Conservation (phyloP, 2,797 vertebrate genomes). For the Peromyscus aztecus region DNA sequence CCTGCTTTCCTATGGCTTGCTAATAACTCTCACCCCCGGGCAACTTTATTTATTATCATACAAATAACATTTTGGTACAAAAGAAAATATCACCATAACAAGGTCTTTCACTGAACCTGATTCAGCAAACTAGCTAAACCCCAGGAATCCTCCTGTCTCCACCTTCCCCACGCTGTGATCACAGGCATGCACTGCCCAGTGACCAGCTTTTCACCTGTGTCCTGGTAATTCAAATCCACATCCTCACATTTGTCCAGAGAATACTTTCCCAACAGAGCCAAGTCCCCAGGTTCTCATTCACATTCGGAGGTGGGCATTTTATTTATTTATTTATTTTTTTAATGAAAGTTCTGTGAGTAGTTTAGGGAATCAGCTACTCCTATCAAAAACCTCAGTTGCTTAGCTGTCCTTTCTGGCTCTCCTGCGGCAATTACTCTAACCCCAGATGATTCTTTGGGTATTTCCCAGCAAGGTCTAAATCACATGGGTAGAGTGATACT, state of each 20-base stretch:
- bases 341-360: neutral
- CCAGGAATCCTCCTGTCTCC: neutral
- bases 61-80: too few relatives aligned
- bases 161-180: neutral
- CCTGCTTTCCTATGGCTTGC: too few relatives aligned
- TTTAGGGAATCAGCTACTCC: conserved; percentile 2
- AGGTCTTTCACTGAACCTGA: neutral
- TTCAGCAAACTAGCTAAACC: neutral
- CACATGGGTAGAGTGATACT: neutral
- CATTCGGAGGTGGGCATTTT: neutral
- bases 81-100: too few relatives aligned
- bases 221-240: neutral
- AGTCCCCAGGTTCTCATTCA: neutral
- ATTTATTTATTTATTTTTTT: neutral
- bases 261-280: neutral
- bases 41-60: too few relatives aligned
- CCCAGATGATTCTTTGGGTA: neutral
- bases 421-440: neutral
- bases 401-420: neutral
- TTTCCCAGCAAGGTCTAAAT: conserved; percentile 1
- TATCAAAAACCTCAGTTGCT: neutral
- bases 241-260: neutral
- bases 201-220: neutral
- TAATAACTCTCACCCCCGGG: too few relatives aligned
- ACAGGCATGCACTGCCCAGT: neutral